These are phyloP conservation scores for Phenganax subtilis DNA, from an alignment of 92 coral and sea anemone species.

Conservation along the genomic window DNA sequence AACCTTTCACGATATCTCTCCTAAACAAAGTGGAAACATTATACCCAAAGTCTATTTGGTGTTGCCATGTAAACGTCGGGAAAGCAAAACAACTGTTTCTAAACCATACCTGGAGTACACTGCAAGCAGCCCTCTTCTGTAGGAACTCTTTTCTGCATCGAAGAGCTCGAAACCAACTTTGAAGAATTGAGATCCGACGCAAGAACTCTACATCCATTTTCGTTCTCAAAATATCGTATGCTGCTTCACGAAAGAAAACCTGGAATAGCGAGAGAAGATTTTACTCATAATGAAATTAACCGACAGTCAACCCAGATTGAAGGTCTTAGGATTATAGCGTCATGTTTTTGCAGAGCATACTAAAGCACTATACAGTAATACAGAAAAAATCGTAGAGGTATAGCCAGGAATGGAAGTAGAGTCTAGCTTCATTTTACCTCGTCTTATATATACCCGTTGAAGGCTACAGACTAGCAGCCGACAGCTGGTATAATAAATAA, in stretches of 20 bases:
- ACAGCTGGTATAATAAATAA: too few species aligned
- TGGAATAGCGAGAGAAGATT: slow-evolving; percentile 9
- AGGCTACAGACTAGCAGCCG: too few species aligned
- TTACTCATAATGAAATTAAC: not conserved
- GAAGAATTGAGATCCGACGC: slow-evolving; percentile 67
- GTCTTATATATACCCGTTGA: too few species aligned
- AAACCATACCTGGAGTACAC: slow-evolving; percentile 62
- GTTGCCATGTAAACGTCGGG: not conserved
- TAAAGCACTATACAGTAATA: too few species aligned
- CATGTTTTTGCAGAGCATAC: too few species aligned
- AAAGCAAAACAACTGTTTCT: not conserved
- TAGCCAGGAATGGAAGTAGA: too few species aligned
- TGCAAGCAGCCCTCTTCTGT: slow-evolving; percentile 75
- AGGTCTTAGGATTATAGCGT: too few species aligned
- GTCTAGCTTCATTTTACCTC: too few species aligned
- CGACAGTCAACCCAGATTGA: not conserved
- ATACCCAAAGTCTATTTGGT: not conserved
- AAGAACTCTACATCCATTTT: slow-evolving; percentile 67
- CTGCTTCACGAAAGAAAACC: slow-evolving; percentile 91
- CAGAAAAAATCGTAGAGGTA: too few species aligned
- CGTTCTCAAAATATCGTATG: slow-evolving; percentile 66
- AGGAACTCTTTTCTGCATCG: slow-evolving; percentile 72
- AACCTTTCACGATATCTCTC: slow-evolving; percentile 66
- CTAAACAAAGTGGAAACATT: slow-evolving; percentile 38
- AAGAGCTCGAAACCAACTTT: slow-evolving; percentile 81